These are phyloP conservation scores for Drosophila carrolli DNA, from an alignment of 1,140 invertebrate species.

Conservation along the genomic window DNA sequence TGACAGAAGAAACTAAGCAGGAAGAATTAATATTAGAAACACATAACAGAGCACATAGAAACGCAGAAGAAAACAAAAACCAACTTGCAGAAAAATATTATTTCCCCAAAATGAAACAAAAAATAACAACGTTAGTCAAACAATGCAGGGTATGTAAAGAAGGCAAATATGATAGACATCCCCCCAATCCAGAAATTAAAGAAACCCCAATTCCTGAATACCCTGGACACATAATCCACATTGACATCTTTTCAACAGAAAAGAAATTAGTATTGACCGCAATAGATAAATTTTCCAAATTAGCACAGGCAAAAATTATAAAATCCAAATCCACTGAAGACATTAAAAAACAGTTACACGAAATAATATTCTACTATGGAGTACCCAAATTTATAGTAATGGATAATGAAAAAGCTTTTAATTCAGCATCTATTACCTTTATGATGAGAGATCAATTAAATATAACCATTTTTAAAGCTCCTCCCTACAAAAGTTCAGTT, in stretches of 20 bases:
- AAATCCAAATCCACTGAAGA: slow-evolving; percentile 33
- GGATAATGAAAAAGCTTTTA: slow-evolving; percentile 49
- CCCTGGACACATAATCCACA: background rate
- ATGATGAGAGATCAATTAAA: slow-evolving; percentile 34
- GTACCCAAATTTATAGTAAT: slow-evolving; percentile 44
- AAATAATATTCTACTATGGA: slow-evolving; percentile 35
- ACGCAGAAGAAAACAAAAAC: no score
- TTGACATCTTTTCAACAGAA: slow-evolving; percentile 18
- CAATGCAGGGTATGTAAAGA: slow-evolving; percentile 49
- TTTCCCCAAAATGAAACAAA: no score
- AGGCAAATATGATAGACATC: slow-evolving; percentile 26
- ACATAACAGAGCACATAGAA: no score
- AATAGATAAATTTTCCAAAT: slow-evolving; percentile 8
- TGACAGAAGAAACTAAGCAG: no score
- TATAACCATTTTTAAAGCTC: slow-evolving; percentile 33
- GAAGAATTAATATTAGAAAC: no score
- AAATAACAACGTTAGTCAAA: no score
- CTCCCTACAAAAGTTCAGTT: no score
- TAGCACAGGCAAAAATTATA: slow-evolving; percentile 5
- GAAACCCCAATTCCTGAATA: slow-evolving; percentile 21
- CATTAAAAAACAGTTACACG: slow-evolving; percentile 12
- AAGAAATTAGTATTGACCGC: slow-evolving; percentile 10
- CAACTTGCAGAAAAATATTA: no score
- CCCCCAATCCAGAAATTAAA: slow-evolving; percentile 4
- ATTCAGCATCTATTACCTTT: slow-evolving; percentile 29